phyloP scores from a whole-genome alignment of 2,888 invertebrate species.

The Crioceris asparagi region DNA sequence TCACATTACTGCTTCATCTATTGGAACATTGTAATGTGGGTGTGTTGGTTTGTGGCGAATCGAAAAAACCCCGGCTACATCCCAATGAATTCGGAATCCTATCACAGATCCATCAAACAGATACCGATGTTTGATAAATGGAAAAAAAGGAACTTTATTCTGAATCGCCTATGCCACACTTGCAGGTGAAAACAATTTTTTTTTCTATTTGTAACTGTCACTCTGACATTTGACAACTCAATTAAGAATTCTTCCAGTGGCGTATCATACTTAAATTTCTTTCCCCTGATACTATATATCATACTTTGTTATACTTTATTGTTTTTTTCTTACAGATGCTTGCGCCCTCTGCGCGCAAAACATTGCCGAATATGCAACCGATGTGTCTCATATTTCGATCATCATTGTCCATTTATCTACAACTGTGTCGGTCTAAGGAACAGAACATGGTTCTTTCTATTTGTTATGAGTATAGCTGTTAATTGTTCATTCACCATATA shows the following conservation, averaged over 20 bases:
- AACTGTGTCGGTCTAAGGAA: constrained; percentile 89
- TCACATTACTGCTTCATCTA: constrained; percentile 86
- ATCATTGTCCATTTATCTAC: constrained; percentile 92
- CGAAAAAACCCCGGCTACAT: constrained; percentile 84
- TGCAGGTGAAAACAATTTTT: constrained; percentile 41
- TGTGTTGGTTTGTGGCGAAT: constrained; percentile 83
- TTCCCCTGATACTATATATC: too few relatives aligned
- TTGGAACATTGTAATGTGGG: constrained; percentile 88
- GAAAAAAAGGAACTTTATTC: constrained; percentile 73
- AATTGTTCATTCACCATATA: constrained; percentile 82
- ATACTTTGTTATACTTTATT: neutral
- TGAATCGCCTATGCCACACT: constrained; percentile 80
- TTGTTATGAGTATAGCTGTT: constrained; percentile 77
- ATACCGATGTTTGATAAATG: constrained; percentile 89
- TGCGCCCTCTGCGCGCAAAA: constrained; percentile 74
- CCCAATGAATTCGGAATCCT: constrained; percentile 80
- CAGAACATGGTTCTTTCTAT: constrained; percentile 87
- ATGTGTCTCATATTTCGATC: constrained; percentile 76
- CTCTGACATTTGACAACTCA: neutral
- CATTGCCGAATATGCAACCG: constrained; percentile 84
- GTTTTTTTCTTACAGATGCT: constrained; percentile 5
- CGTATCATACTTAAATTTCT: too few relatives aligned
- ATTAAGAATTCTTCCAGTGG: too few relatives aligned
- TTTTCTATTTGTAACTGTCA: neutral
- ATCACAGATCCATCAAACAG: constrained; percentile 81